Base-by-base conservation (phyloP, 2,888 invertebrate genomes). In the Cataglyphis cursor region DNA sequence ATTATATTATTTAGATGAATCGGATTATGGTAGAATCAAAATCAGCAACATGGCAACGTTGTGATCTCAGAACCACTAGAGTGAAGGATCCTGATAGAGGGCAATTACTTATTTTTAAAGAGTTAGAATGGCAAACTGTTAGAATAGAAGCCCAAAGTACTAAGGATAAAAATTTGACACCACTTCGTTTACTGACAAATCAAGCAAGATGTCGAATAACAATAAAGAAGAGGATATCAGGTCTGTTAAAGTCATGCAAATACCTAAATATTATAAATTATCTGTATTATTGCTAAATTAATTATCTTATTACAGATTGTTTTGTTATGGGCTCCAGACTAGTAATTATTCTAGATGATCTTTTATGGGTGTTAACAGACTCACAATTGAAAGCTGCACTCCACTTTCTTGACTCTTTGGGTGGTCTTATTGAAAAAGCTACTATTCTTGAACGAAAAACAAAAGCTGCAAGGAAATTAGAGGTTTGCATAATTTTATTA, bases 361-460 rank as follows among this genome's bases (percentile, higher is more conserved):
- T 99, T 68, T 96, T 99, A 44, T 99, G 99, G 99, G 99, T 99
- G 61, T 95, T 99, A 84, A 99, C 99, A 0, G 99, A 99, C 95
- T 98, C 99, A 0, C 99, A 99, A 95, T 95, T 99, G 59, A 97
- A 99, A 91, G 99, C 99, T 18, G 99, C 99, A 72, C 95, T 99
- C 41, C 97, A 98, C 92, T 98, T 99, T 95, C 97, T 98, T 62
- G 97, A 98, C 92, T 98, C 99, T 1, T 95, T 99, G 61, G 96
- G 97, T 65, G 97, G 97, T 41, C 96, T 99, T 0, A 97, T 99
- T 62, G 97, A 97, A 90, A 96, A 96, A 92, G 97, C 98, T 72
- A 97, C 98, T 2, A 96, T 97, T 92, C 96, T 97, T 78, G 97
- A 98, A 12, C 96, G 97, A 88, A 97, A 97, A 91, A 96, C 97